phyloP scores from a whole-genome alignment of 2,797 vertebrate species.

The Knipowitschia caucasica region DNA sequence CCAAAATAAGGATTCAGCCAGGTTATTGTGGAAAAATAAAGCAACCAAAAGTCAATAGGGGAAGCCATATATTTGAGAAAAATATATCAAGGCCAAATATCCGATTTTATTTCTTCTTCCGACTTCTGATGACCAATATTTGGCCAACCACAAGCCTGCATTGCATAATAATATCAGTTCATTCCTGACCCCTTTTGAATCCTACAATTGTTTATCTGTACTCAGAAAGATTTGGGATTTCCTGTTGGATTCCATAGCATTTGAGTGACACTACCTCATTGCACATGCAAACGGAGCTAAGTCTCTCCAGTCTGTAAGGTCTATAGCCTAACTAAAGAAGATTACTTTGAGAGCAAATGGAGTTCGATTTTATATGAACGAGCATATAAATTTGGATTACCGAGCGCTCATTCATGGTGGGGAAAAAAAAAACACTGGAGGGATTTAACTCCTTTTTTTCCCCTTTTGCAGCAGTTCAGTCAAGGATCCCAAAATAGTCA shows the following conservation, averaged over 20 bases:
- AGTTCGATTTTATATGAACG: background rate
- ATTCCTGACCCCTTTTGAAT: slow-evolving; percentile 3
- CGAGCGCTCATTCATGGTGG: background rate
- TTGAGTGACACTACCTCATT: slow-evolving; percentile 21
- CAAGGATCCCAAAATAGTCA: slow-evolving; percentile 2
- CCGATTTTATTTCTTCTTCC: too few relatives aligned
- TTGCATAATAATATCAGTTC: background rate
- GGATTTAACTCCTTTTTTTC: slow-evolving; percentile 3
- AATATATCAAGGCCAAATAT: too few relatives aligned
- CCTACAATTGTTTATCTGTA: slow-evolving; percentile 32
- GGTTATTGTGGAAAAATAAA: too few relatives aligned
- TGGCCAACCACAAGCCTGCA: background rate
- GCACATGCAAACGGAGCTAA: slow-evolving; percentile 4
- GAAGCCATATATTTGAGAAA: too few relatives aligned
- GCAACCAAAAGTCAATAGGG: too few relatives aligned
- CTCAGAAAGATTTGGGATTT: slow-evolving; percentile 27
- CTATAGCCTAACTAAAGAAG: slow-evolving; percentile 13
- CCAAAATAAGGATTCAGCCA: too few relatives aligned
- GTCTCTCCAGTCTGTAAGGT: slow-evolving; percentile 10
- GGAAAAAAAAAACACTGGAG: background rate
- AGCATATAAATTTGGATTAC: background rate
- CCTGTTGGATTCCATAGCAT: slow-evolving; percentile 44
- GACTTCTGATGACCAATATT: background rate
- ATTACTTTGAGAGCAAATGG: slow-evolving; percentile 17
- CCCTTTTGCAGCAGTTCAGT: background rate